Conservation (phyloP, 2,888 invertebrate genomes). For the Andrena fulva region DNA sequence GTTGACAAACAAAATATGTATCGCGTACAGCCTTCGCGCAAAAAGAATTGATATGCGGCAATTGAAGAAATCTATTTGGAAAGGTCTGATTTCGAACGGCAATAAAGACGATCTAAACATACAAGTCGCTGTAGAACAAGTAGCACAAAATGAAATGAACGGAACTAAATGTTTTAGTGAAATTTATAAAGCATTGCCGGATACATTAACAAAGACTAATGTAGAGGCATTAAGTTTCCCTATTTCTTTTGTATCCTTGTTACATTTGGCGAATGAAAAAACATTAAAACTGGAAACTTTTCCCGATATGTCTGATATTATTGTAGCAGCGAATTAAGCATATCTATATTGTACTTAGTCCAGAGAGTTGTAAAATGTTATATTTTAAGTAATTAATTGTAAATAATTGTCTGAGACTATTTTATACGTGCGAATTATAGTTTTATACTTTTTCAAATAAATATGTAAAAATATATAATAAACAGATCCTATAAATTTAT, state of each 20-base stretch:
- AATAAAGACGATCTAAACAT: conserved; percentile 82
- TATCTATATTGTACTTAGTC: background rate
- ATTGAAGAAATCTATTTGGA: conserved; percentile 91
- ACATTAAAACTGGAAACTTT: conserved; percentile 83
- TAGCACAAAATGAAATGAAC: conserved; percentile 47
- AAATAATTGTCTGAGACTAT: background rate
- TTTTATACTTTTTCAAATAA: background rate
- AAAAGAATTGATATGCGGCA: conserved; percentile 95
- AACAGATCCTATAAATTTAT: conserved; percentile 5
- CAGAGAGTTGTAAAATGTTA: background rate
- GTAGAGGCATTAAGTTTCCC: conserved; percentile 91
- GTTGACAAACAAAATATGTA: conserved; percentile 89
- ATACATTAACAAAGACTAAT: conserved; percentile 87
- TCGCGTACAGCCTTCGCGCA: conserved; percentile 93
- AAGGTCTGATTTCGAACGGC: conserved; percentile 85
- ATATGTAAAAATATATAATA: conserved; percentile 6
- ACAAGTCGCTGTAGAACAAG: background rate
- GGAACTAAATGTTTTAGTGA: conserved; percentile 83
- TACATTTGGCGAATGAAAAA: conserved; percentile 94
- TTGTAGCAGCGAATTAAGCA: conserved; percentile 51
- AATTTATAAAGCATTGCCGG: conserved; percentile 87
- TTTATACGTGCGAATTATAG: background rate
- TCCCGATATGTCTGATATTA: conserved; percentile 73
- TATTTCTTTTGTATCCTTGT: conserved; percentile 91
- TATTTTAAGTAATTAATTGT: background rate